Conservation (phyloP, 2,113 vertebrate species). For the Lynx canadensis region DNA sequence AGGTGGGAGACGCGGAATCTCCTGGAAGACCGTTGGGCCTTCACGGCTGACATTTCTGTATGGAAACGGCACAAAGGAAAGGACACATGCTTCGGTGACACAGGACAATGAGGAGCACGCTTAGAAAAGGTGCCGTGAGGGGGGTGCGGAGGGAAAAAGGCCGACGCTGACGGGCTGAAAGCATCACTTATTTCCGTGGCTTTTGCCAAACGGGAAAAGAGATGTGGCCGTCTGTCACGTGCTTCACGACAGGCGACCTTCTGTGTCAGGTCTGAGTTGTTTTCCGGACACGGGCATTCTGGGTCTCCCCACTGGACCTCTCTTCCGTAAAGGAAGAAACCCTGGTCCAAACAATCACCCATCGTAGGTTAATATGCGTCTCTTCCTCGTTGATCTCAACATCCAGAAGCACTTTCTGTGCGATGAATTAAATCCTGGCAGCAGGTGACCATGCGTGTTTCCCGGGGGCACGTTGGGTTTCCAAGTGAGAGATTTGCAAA, state of each 20-base stretch:
- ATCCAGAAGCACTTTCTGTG: neutral
- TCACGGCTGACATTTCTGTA: neutral
- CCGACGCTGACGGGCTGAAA: neutral
- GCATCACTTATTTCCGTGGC: neutral
- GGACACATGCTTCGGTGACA: neutral
- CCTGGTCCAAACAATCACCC: fast-evolving
- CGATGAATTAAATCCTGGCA: neutral
- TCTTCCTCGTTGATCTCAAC: neutral
- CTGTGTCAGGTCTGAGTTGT: neutral
- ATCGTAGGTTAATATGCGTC: fast-evolving
- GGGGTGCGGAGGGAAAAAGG: neutral
- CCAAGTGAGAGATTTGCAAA: neutral
- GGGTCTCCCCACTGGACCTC: fast-evolving
- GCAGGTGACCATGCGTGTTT: neutral
- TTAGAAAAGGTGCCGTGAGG: neutral
- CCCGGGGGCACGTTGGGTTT: neutral
- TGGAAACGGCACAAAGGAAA: neutral
- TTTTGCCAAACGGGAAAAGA: neutral
- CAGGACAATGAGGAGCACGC: neutral
- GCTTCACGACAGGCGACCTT: neutral
- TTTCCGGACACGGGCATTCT: neutral
- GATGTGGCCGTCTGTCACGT: too few relatives aligned
- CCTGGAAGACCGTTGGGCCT: neutral
- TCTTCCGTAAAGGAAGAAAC: neutral
- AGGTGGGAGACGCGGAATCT: neutral